phyloP scores from a whole-genome alignment of 2,888 invertebrate species.

The Mayetiola destructor region DNA sequence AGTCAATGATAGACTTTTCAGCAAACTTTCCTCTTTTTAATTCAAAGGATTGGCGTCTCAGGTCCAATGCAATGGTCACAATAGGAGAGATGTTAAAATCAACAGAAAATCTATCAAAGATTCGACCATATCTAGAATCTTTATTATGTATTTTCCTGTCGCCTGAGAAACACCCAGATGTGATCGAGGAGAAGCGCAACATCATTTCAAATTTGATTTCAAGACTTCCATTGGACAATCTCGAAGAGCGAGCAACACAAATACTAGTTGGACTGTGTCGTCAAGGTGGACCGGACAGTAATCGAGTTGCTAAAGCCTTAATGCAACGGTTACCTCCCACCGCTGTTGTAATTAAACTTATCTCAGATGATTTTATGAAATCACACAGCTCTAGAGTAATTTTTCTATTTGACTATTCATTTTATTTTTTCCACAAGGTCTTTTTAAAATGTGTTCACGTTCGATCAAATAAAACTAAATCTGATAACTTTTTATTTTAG shows the following conservation, averaged over 20 bases:
- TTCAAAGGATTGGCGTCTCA: conserved; percentile 33
- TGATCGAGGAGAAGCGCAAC: conserved; percentile 31
- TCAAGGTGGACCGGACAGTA: conserved; percentile 33
- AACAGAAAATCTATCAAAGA: conserved; percentile 37
- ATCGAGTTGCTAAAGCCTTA: conserved; percentile 34
- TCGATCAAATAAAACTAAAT: too few relatives aligned
- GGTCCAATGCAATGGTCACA: conserved; percentile 28
- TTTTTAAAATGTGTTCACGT: not conserved
- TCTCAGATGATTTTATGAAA: conserved; percentile 34
- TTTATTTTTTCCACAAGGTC: conserved; percentile 7
- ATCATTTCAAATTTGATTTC: conserved; percentile 32
- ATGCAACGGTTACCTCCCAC: conserved; percentile 36
- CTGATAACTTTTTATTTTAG: conserved; percentile 26
- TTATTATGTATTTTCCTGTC: conserved; percentile 48
- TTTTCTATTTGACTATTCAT: not conserved
- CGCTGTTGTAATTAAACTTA: conserved; percentile 33
- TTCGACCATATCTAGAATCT: conserved; percentile 46
- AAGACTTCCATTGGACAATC: conserved; percentile 33
- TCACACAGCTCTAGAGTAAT: conserved; percentile 34
- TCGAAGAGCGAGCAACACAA: conserved; percentile 32
- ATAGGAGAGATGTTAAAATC: conserved; percentile 36
- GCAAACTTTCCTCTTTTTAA: too few relatives aligned
- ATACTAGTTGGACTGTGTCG: conserved; percentile 34
- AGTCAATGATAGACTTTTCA: too few relatives aligned
- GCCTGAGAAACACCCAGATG: conserved; percentile 42